Evolutionary conservation across 2,797 vertebrate species (phyloP).

Genomic region (Pipistrellus kuhlii): DNA sequence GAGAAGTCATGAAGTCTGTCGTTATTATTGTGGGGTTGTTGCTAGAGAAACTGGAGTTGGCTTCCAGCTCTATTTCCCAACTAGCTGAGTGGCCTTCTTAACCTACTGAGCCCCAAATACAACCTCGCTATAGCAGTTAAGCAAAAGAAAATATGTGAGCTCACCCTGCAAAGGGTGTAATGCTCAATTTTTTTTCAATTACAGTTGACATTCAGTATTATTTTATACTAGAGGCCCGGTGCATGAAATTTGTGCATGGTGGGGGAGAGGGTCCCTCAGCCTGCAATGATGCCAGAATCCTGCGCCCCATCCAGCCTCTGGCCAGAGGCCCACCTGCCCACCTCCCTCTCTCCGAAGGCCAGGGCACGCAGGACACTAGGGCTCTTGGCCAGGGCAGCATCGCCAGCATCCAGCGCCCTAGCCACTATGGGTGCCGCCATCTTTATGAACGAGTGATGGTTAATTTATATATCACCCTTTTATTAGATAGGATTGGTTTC

Average conservation of each 20-base stretch:
- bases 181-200: neutral
- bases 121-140: slow-evolving; percentile 1
- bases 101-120: neutral
- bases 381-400: no score
- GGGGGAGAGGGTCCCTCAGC: no score
- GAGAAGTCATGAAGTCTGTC: neutral
- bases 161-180: neutral
- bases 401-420: no score
- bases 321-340: no score
- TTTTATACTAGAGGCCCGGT: neutral
- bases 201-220: neutral
- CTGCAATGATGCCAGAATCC: no score
- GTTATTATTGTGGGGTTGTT: neutral
- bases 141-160: neutral
- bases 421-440: no score
- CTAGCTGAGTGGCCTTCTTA: neutral
- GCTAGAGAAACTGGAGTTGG: neutral
- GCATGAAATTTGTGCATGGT: no score
- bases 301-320: no score
- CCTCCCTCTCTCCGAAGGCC: no score
- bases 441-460: no score
- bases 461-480: no score
- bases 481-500: neutral
- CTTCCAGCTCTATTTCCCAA: neutral
- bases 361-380: no score